Evolutionary conservation across 2,797 vertebrate genomes (phyloP), one percentile per base, ranked within the genome.

Genomic region (Phoeniculus purpureus): DNA sequence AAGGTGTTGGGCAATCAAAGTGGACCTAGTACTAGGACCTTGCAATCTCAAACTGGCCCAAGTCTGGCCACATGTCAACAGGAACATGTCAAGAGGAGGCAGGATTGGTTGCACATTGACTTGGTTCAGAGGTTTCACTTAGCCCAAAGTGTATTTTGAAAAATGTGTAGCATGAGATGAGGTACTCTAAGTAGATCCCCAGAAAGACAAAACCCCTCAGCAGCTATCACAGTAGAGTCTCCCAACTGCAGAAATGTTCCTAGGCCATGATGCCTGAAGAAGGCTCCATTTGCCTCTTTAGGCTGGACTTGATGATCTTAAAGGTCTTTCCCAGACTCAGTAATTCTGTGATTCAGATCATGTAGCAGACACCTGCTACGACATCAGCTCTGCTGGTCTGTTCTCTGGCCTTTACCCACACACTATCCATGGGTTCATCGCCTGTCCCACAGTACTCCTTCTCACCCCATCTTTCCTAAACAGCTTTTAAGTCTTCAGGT

Each of bases 351-450:
- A 47, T 47, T 43, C 43, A 43, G 10, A 22, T 59, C 32, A 31
- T 29, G 45, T 47, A 3, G 6, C 29, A 62, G 70, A 31, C 9
- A 31, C 1, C 0, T 27, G 6, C 0, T 25, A 5, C 45, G 43
- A 23, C 18, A 70, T 26, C 48, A 29, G 0, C 17, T 16, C 12
- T 15, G 8, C 19, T 17, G 10, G 1, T 71, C 25, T 32, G 25
- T 56, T 29, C 40, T 77, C 2, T 0, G 20, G 8, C 65, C 73
- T 45, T 64, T 32, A 60, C 37, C 32, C 45, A 11, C 3, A 0
- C 45, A 43, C 43, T 11, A 14, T 66, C 58, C 50, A 9, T 1
- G 0, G 15, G n/a, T 31, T 82, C 68, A 60, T 7, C 31, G 67
- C 0, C 17, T 48, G 26, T 12, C 22, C 34, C 56, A 32, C 16